Base-by-base conservation (phyloP, 1,140 invertebrate genomes). In the Oedothorax gibbosus region DNA sequence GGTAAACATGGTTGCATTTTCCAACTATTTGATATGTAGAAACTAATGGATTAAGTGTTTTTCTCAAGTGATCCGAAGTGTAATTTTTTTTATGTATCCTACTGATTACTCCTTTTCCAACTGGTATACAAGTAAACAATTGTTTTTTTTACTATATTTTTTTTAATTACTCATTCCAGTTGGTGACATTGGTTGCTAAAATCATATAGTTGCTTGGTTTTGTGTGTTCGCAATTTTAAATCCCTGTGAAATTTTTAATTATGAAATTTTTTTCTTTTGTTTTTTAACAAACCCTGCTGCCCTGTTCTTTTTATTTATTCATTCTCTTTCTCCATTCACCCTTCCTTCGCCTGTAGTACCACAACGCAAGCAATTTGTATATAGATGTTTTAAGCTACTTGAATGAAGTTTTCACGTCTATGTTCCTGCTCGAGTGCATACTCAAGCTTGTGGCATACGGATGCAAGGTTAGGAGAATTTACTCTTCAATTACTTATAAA, bases 391-490 rank as follows among this genome's bases (percentile, higher is more conserved):
- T 97, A 93, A 94, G 93, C 91, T 94, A 95, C 92, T 94, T 97
- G 93, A 99, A 98, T 93, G 94, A 95, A 92, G 93, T 96, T 90
- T 97, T 98, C 93, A 98, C 96, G 90, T 93, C 95, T 90, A 93
- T 97, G 93, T 99, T 99, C 93, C 94, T 96, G 91, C 93, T 98
- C 92, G 97, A 99, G 93, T 97, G 96, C 92, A 93, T 96, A 89
- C 93, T 99, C 92, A 99, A 99, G 94, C 93, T 99, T 92, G 93
- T 97, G 92, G 97, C 96, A 90, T 98, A 97, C 92, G 97, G 97
- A 94, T 94, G 95, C 92, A 95, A 97, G 97, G 97, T 99, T 89
- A 87, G 88, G 62, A 81, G 65, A 83, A 80, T 86, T 86, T 71
- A 21, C 49, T 14, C 35, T 15, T 68, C 12, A 68, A 18, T 20